Evolutionary conservation across 2,888 invertebrate species (phyloP), one percentile per base, ranked within the genome.

Genomic region (Hirtodrosophila trivittata): DNA sequence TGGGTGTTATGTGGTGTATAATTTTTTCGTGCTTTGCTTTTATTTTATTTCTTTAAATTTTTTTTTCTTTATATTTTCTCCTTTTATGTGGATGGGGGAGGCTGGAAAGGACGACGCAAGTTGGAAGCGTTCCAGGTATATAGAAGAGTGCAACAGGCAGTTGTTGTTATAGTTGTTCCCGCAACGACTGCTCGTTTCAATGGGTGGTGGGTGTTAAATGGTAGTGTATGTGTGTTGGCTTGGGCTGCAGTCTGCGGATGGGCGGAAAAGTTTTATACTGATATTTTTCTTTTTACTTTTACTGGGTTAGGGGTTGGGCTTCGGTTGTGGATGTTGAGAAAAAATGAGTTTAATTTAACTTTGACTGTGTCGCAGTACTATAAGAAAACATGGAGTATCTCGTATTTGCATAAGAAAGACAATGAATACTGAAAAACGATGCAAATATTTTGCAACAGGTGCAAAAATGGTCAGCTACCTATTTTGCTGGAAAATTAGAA

Each of bases 61-160:
- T 55, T 51, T 51, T 51, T 37, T 35, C 25, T 33, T 38, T 60
- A 25, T 60, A 43, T 32, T 30, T 43, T 49, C 41, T 33, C 42
- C 16, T 45, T 38, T 46, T 38, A 10, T 43, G 45, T 37, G 46
- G 38, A 54, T 10, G 55, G 52, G 21, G 62, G 57, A 42, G 62
- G 76, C 67, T 67, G 66, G 81, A 73, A 63, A 37, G 66, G 39
- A 54, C 47, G 52, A 49, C 14, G 41, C 38, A 28, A 50, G 43
- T 64, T 74, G 74, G 73, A 74, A 76, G 38, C 39, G 10, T 68
- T 76, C 55, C 68, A 66, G 69, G 67, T 66, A 78, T 41, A 84
- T 84, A 84, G 80, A 66, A 73, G 73, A 83, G 66, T 86, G 80
- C 80, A 81, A 81, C 80, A 81, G 80, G 80, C 80, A 83, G 76